Conservation (phyloP, 2,888 invertebrate species). For the Sesamia inferens region DNA sequence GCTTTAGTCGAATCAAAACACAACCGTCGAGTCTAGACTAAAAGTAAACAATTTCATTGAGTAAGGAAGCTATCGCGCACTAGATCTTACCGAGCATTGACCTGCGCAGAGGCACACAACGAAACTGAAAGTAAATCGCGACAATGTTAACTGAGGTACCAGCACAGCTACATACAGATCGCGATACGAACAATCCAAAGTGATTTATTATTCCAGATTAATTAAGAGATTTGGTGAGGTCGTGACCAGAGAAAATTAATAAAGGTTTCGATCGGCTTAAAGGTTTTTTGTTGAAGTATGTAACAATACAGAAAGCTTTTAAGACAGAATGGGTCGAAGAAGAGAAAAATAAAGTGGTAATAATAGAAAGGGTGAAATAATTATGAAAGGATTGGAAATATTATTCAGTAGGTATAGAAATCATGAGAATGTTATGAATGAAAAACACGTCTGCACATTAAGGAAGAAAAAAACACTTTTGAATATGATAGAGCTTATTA, state of each 20-base stretch:
- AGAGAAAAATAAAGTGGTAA: not conserved
- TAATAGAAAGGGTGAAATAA: not conserved
- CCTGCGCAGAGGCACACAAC: conserved; percentile 65
- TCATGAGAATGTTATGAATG: not conserved
- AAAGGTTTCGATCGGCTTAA: conserved; percentile 25
- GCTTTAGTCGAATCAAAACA: conserved; percentile 41
- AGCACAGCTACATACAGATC: conserved; percentile 9
- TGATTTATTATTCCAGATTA: conserved; percentile 40
- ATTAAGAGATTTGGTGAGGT: conserved; percentile 35
- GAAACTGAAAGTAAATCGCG: conserved; percentile 77
- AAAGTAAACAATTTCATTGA: conserved; percentile 71
- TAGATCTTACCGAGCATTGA: conserved; percentile 74
- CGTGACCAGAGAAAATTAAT: conserved; percentile 38
- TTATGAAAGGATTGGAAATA: not conserved
- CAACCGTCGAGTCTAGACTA: conserved; percentile 53
- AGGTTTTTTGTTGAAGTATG: conserved; percentile 12
- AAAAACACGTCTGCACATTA: not conserved
- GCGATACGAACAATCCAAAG: conserved; percentile 17
- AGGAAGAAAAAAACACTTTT: not conserved
- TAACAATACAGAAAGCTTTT: conserved; percentile 16
- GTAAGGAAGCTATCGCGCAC: conserved; percentile 66
- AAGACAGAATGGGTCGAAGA: not conserved
- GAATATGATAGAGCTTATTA: not conserved
- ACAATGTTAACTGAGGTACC: conserved; percentile 64
- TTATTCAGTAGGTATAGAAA: not conserved